Conservation (phyloP, 2,888 invertebrate genomes). For the Chymomyza caudatula region DNA sequence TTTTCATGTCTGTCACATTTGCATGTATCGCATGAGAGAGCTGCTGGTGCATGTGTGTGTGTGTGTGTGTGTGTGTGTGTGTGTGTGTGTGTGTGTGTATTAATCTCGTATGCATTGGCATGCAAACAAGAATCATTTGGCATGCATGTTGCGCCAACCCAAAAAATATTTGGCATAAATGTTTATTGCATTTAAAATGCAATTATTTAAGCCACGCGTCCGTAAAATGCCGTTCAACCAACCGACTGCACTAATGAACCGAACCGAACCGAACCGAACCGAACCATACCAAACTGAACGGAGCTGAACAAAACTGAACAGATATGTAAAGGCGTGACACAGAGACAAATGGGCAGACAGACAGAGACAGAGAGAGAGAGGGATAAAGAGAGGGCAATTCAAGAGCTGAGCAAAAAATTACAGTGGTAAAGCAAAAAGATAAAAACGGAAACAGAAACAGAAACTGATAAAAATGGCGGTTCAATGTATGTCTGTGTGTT, state of each 20-base stretch:
- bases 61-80: neutral
- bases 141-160: neutral
- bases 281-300: neutral
- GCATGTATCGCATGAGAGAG: neutral
- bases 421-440: neutral
- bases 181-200: constrained; percentile 71
- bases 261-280: neutral
- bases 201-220: constrained; percentile 68
- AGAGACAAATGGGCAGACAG: neutral
- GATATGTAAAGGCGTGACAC: neutral
- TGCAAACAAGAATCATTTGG: neutral
- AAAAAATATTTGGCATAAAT: constrained; percentile 26
- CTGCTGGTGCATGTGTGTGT: neutral
- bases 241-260: constrained; percentile 64
- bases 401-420: neutral
- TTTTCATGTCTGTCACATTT: neutral
- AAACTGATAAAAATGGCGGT: neutral
- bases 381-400: constrained; percentile 26
- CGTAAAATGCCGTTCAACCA: constrained; percentile 67
- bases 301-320: neutral
- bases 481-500: neutral
- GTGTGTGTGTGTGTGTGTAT: neutral
- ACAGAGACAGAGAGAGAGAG: neutral
- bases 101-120: neutral
- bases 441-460: too few relatives aligned